Conservation (phyloP, 64 coral and sea anemone species). For the Porites australiensis region DNA sequence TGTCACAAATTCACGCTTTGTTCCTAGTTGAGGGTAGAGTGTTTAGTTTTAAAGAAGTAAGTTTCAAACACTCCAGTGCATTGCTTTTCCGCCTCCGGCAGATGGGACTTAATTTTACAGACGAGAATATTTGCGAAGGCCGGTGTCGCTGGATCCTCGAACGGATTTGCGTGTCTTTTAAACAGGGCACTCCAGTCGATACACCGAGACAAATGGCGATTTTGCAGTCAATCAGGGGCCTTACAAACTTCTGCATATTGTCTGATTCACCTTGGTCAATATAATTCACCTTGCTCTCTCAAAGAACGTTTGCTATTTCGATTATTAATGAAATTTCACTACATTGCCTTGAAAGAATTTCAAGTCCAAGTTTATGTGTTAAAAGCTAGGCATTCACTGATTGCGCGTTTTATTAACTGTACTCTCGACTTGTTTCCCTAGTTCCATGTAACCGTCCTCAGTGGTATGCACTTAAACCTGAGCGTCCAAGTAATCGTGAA, state of each 20-base stretch:
- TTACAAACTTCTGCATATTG: constrained; percentile 20
- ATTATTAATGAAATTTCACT: constrained; percentile 3
- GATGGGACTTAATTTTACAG: constrained; percentile 2
- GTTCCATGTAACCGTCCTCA: background rate
- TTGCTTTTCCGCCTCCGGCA: background rate
- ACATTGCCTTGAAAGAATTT: background rate
- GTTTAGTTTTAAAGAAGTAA: background rate
- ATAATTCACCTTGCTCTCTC: constrained; percentile 34
- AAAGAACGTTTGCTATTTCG: constrained; percentile 33
- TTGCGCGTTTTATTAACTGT: background rate
- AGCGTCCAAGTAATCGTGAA: background rate
- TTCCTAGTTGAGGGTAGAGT: background rate
- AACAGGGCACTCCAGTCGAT: background rate
- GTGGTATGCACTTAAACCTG: constrained; percentile 3
- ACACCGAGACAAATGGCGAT: constrained; percentile 3
- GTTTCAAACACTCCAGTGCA: constrained; percentile 4
- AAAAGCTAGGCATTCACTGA: background rate
- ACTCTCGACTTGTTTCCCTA: constrained; percentile 8
- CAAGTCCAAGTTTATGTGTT: background rate
- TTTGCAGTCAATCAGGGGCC: constrained; percentile 2
- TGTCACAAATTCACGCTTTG: background rate
- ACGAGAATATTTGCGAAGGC: background rate
- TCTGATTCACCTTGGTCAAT: constrained; percentile 38
- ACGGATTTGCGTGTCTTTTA: background rate
- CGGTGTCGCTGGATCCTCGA: background rate